These are phyloP conservation scores for Trachelus iudaicus DNA, from an alignment of 2,888 invertebrate genomes.

Conservation along the genomic window DNA sequence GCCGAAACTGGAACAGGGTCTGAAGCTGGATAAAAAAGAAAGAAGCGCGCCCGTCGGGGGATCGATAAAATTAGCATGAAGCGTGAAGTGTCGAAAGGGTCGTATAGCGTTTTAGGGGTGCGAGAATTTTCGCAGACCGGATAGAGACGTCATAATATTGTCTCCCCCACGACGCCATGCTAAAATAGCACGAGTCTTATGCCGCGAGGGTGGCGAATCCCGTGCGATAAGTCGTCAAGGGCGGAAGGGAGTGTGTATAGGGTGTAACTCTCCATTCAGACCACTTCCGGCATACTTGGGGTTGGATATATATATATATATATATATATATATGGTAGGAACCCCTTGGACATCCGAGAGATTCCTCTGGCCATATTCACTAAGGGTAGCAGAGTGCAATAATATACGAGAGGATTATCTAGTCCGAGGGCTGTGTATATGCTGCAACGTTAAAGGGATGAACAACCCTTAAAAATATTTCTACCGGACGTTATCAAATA, in stretches of 20 bases:
- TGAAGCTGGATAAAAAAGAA: no score
- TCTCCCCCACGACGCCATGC: constrained; percentile 48
- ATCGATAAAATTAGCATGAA: constrained; percentile 56
- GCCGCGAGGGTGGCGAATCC: constrained; percentile 6
- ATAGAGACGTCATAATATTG: constrained; percentile 60
- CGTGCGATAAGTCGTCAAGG: neutral
- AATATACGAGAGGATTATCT: no score
- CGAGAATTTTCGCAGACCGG: constrained; percentile 31
- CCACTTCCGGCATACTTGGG: constrained; percentile 25
- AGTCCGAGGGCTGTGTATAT: no score
- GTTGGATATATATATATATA: neutral
- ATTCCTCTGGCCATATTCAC: no score
- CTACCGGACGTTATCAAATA: neutral
- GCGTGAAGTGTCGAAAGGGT: constrained; percentile 38
- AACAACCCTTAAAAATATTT: neutral
- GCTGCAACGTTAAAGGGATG: neutral
- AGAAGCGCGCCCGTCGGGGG: constrained; percentile 6
- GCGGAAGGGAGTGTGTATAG: constrained; percentile 36
- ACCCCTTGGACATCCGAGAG: no score
- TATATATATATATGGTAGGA: no score
- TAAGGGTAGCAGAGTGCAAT: no score
- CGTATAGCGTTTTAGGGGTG: constrained; percentile 21
- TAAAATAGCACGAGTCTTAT: constrained; percentile 38
- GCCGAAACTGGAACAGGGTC: no score
- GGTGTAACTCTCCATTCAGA: constrained; percentile 45